A percentile compares a stretch with the other conserved stretches of the same genome.
These are phyloP conservation scores for Anolis sagrei DNA, from an alignment of 2,113 vertebrate genomes.

Conservation along the genomic window DNA sequence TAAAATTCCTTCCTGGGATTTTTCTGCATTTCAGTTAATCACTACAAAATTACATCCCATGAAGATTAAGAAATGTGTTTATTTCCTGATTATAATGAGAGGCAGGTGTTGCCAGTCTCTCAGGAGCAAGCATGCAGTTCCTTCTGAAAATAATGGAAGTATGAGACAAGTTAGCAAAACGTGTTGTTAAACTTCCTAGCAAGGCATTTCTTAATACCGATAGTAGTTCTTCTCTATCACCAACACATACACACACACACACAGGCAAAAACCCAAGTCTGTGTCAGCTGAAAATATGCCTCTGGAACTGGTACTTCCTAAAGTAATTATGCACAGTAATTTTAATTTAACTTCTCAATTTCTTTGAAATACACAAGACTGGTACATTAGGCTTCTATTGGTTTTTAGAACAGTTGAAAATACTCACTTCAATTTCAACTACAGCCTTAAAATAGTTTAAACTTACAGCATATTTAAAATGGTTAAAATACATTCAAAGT, in stretches of 20 bases:
- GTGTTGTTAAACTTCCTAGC: conserved; percentile 25
- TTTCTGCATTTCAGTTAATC: conserved; percentile 32
- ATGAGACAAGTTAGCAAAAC: conserved; percentile 22
- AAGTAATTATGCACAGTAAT: conserved; percentile 7
- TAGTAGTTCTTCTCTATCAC: neutral
- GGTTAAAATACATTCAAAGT: too few relatives aligned
- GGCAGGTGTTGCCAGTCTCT: conserved; percentile 23
- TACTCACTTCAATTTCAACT: neutral
- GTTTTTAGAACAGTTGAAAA: neutral
- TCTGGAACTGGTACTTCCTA: conserved; percentile 6
- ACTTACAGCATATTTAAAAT: too few relatives aligned
- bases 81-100: conserved; percentile 32
- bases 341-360: neutral
- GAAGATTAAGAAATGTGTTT: conserved; percentile 19
- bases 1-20: conserved; percentile 20
- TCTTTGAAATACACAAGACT: conserved; percentile 7
- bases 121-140: conserved; percentile 32
- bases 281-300: neutral
- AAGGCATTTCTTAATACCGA: neutral
- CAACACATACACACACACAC: neutral
- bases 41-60: conserved; percentile 4
- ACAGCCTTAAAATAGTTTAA: too few relatives aligned
- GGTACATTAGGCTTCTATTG: neutral
- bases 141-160: conserved; percentile 33
- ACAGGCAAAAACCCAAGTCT: neutral